phyloP scores from a whole-genome alignment of 23 tunicate genomes.

The Ascidia mentula region DNA sequence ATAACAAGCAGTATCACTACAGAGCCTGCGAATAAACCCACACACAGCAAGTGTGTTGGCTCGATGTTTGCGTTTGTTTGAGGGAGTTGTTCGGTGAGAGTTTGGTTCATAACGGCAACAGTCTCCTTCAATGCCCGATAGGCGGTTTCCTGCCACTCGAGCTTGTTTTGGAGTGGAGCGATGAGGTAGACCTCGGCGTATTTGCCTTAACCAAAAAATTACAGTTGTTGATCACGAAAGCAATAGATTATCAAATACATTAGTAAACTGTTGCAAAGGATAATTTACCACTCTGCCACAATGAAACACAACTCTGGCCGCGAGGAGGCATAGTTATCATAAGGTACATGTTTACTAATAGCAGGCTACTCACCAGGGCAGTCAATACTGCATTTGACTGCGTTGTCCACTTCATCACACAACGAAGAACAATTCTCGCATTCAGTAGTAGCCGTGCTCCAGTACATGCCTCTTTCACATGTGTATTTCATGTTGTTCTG shows the following conservation, averaged over 20 bases:
- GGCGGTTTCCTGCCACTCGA: background rate
- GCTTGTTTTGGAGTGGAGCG: background rate
- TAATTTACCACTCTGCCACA: background rate
- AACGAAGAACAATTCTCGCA: background rate
- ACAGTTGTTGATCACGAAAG: too few relatives aligned
- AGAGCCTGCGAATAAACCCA: too few relatives aligned
- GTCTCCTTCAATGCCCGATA: background rate
- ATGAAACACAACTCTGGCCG: too few relatives aligned
- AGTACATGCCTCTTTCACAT: background rate
- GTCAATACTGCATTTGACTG: background rate
- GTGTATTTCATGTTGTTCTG: background rate
- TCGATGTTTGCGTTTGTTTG: too few relatives aligned
- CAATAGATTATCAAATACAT: too few relatives aligned
- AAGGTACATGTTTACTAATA: background rate
- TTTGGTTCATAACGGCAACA: background rate
- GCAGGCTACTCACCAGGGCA: background rate
- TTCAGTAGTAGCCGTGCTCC: background rate
- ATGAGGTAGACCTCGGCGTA: background rate
- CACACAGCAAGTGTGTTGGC: too few relatives aligned
- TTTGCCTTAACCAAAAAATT: background rate
- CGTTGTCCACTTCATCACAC: background rate
- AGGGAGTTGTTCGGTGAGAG: too few relatives aligned
- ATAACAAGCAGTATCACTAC: too few relatives aligned
- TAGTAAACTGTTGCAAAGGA: too few relatives aligned
- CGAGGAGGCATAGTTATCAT: background rate